Percentiles rank a stretch among this genome's conserved stretches.
Evolutionary conservation across 2,113 vertebrate species (phyloP).

Genomic region (Podilymbus podiceps): DNA sequence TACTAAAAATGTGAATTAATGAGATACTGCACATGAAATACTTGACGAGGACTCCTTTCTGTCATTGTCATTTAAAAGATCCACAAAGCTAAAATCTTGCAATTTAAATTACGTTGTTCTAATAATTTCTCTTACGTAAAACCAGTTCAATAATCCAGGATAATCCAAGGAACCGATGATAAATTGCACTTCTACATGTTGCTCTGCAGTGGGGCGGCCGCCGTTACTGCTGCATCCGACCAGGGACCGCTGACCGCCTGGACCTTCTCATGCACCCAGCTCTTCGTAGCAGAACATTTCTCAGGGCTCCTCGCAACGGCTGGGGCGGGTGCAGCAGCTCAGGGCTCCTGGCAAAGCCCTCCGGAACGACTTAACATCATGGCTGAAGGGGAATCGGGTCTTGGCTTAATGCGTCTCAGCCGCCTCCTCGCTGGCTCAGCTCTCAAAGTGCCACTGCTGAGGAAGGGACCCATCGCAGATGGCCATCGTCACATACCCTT

Average conservation of each 20-base stretch:
- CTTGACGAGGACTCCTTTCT: neutral
- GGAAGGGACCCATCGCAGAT: conserved; percentile 86
- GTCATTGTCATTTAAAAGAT: neutral
- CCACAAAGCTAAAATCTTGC: conserved; percentile 15
- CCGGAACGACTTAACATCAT: neutral
- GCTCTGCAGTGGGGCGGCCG: neutral
- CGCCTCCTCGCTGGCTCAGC: conserved; percentile 27
- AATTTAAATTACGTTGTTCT: conserved; percentile 1
- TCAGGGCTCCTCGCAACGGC: neutral
- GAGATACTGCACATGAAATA: conserved; percentile 8
- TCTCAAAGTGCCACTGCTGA: conserved; percentile 90
- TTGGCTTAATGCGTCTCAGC: neutral
- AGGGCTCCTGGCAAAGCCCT: neutral
- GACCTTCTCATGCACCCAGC: neutral
- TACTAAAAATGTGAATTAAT: neutral
- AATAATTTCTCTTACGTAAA: conserved; percentile 39
- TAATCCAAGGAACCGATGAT: neutral
- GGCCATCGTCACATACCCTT: conserved; percentile 88
- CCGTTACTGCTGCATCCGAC: neutral
- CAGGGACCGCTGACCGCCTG: neutral
- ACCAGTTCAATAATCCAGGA: neutral
- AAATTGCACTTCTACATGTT: neutral
- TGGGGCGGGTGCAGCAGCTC: neutral
- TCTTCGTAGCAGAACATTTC: neutral
- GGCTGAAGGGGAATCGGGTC: neutral